Evolutionary conservation across 37 sponge, comb jelly and placozoan species (phyloP).

Genomic region (Aphrocallistes beatrix): DNA sequence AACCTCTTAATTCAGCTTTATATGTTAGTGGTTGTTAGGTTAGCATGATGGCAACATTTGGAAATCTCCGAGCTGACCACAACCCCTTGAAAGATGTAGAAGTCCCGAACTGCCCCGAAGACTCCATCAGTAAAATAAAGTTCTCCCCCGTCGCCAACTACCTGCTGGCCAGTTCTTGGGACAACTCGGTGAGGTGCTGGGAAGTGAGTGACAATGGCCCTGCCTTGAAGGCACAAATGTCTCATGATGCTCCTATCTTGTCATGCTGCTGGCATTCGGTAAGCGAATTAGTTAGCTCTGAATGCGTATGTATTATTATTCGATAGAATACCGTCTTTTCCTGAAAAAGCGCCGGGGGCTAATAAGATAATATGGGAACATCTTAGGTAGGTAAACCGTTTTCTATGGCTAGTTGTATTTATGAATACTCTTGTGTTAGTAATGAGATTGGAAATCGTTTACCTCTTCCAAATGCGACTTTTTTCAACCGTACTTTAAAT

Average conservation of each 20-base stretch:
- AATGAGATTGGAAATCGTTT: too few relatives aligned
- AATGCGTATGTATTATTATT: too few relatives aligned
- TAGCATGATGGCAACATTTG: background rate
- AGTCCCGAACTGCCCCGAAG: conserved; percentile 65
- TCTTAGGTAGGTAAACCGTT: too few relatives aligned
- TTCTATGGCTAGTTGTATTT: too few relatives aligned
- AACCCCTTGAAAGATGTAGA: conserved; percentile 86
- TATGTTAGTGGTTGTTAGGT: background rate
- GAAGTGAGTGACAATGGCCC: conserved; percentile 59
- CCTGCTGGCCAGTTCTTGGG: conserved; percentile 78
- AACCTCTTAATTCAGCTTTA: background rate
- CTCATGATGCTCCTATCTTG: conserved; percentile 72
- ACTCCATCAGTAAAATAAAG: conserved; percentile 64
- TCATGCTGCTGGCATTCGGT: conserved; percentile 82
- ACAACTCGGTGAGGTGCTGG: conserved; percentile 81
- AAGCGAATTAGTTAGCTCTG: conserved; percentile 25
- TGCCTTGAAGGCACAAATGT: conserved; percentile 58
- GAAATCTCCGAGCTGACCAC: conserved; percentile 17
- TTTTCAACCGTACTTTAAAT: too few relatives aligned
- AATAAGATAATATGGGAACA: too few relatives aligned
- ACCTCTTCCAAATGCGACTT: too few relatives aligned
- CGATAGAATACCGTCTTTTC: too few relatives aligned
- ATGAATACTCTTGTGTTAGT: too few relatives aligned
- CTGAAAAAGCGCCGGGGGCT: too few relatives aligned
- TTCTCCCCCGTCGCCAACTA: conserved; percentile 86